phyloP scores from a whole-genome alignment of 1,140 invertebrate genomes.

The Drosophila sproati region DNA sequence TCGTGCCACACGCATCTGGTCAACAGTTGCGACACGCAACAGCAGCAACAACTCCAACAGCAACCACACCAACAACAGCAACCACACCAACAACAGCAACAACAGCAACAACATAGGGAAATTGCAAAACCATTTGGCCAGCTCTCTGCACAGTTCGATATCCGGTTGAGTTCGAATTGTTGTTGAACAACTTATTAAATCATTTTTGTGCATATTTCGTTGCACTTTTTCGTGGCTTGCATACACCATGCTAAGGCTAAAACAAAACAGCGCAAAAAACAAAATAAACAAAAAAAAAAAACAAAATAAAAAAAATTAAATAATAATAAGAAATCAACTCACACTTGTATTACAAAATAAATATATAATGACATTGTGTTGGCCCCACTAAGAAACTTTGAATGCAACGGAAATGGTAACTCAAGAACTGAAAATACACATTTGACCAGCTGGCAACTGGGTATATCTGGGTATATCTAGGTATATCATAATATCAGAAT shows the following conservation, averaged over 20 bases:
- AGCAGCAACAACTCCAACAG: slow-evolving; percentile 15
- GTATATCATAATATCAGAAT: too few species aligned
- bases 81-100: slow-evolving; percentile 11
- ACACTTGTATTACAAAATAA: background rate
- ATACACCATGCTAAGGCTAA: background rate
- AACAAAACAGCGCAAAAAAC: slow-evolving; percentile 11
- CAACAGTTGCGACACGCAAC: slow-evolving; percentile 34
- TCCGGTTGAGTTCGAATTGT: slow-evolving; percentile 49
- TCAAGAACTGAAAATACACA: background rate
- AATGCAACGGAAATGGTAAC: slow-evolving; percentile 11
- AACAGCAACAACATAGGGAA: slow-evolving; percentile 46
- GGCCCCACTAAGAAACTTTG: background rate
- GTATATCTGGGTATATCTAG: too few species aligned
- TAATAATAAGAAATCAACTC: too few species aligned
- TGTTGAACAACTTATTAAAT: slow-evolving; percentile 59
- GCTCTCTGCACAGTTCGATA: slow-evolving; percentile 37
- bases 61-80: slow-evolving; percentile 15
- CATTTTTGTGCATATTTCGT: slow-evolving; percentile 44
- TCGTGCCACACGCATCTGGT: slow-evolving; percentile 52
- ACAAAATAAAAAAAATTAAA: too few species aligned
- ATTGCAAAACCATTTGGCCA: slow-evolving; percentile 52
- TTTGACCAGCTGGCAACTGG: background rate
- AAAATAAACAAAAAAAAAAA: background rate
- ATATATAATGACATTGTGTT: slow-evolving; percentile 8
- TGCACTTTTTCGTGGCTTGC: slow-evolving; percentile 17